Base-by-base conservation (phyloP, 2,797 vertebrate species). In the Lindbergichthys nudifrons region DNA sequence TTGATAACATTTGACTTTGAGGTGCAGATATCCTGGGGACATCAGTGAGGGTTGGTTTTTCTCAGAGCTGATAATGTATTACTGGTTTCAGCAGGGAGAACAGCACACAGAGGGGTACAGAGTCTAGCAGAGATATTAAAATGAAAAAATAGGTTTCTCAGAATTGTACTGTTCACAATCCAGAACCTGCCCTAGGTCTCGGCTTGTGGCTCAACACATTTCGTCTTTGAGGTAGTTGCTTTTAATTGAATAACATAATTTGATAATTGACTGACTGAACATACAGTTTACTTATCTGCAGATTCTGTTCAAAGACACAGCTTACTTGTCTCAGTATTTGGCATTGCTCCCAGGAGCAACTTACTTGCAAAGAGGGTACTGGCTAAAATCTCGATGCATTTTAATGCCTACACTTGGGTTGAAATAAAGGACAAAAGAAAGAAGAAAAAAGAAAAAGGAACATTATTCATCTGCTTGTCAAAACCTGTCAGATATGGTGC, bases 1-100 rank as follows among this genome's bases (percentile, higher is more conserved):
- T 71, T 63, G 71, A 70, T 77, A 86, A 81, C 67, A 72, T 75
- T 76, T 75, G 52, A 65, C 80, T 81, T 68, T 64, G 70, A 87
- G 76, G 46, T 75, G 58, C 42, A 30, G 73, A 42, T 32, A 53
- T 63, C 69, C 42, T 42, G 56, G 43, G 77, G 79, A 81, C 68
- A 73, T 71, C 72, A 77, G 63, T 53, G 45, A 75, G 50, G 50
- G 50, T 62, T 21, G 3, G 4, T 52, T 82, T 26, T 77, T 42
- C 62, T 58, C 68, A 45, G 36, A 65, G 32, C 21, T 71, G 60
- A 75, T 81, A 75, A 70, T 73, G 62, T 68, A 45, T 79, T 26
- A 41, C 21, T 50, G 19, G 61, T 73, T 75, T 77, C 12, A 65
- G 67, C 46, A 48, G 47, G 26, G 43, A 18, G 45, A 16, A n/a